A percentile compares a stretch with the other conserved stretches of the same genome.
Conservation (phyloP, 2,888 invertebrate genomes). For the Platynereis dumerilii region DNA sequence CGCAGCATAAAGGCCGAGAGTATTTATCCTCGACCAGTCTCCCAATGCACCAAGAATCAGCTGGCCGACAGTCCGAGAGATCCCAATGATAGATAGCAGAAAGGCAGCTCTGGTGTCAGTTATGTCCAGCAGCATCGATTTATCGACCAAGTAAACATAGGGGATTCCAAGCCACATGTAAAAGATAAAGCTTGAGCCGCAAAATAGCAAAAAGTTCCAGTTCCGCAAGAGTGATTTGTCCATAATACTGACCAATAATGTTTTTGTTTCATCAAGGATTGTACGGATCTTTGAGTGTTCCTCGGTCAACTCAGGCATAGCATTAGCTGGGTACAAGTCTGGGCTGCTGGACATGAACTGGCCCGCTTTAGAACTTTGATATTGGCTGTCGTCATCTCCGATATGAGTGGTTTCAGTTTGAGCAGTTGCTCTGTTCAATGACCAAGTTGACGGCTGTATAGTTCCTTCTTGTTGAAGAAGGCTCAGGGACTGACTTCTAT, state of each 20-base stretch:
- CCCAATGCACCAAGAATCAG: conserved; percentile 82
- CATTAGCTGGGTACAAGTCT: conserved; percentile 5
- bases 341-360: neutral
- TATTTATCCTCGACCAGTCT: conserved; percentile 79
- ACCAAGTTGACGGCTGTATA: neutral
- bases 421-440: neutral
- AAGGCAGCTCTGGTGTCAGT: conserved; percentile 66
- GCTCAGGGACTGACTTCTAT: neutral
- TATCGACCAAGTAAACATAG: conserved; percentile 88
- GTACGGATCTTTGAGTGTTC: neutral
- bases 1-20: conserved; percentile 79
- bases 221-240: conserved; percentile 30
- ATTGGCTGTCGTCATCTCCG: neutral
- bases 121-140: conserved; percentile 71
- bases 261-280: conserved; percentile 7
- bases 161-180: conserved; percentile 90
- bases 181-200: conserved; percentile 81
- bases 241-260: conserved; percentile 28
- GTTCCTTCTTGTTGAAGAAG: neutral
- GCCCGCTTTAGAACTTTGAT: neutral
- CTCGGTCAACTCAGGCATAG: neutral
- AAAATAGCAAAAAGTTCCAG: conserved; percentile 65
- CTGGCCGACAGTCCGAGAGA: conserved; percentile 80
- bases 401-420: too few relatives aligned
- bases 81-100: conserved; percentile 76